Percentiles rank a stretch among this genome's conserved stretches.
These are phyloP conservation scores for Catharus bicknelli DNA, from an alignment of 2,113 vertebrate genomes.

Conservation along the genomic window DNA sequence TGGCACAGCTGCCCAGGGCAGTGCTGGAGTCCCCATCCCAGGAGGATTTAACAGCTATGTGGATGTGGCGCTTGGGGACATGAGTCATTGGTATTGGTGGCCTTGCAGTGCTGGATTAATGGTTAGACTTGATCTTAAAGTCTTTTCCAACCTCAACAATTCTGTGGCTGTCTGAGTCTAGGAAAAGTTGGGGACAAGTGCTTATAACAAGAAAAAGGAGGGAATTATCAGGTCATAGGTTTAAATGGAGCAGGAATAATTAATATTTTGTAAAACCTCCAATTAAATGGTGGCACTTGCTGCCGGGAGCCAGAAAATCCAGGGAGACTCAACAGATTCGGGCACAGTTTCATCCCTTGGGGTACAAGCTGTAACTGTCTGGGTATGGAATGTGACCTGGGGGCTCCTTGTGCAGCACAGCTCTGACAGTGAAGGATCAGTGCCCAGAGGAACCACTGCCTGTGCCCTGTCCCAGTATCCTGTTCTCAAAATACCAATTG, in stretches of 20 bases:
- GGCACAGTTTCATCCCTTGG: not conserved
- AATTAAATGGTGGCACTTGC: not conserved
- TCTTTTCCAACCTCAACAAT: not conserved
- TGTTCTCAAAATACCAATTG: not conserved
- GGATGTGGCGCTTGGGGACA: not conserved
- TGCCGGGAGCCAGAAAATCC: not conserved
- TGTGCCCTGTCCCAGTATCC: not conserved
- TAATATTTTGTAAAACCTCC: not conserved
- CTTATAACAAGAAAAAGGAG: not conserved
- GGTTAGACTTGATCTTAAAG: not conserved
- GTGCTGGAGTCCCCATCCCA: fast-evolving
- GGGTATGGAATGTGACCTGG: not conserved
- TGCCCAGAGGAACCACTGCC: not conserved
- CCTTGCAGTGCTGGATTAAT: too few relatives aligned
- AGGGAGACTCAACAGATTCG: not conserved
- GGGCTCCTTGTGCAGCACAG: not conserved
- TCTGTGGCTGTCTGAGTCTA: not conserved
- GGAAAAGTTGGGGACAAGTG: not conserved
- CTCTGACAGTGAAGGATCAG: not conserved
- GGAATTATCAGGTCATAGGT: not conserved
- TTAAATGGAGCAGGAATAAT: conserved; percentile 6
- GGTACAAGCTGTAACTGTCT: not conserved
- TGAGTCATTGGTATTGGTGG: fast-evolving
- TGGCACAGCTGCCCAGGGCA: not conserved
- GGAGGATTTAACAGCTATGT: fast-evolving